phyloP scores from a whole-genome alignment of 2,888 invertebrate genomes.

The Drosophila lacicola region DNA sequence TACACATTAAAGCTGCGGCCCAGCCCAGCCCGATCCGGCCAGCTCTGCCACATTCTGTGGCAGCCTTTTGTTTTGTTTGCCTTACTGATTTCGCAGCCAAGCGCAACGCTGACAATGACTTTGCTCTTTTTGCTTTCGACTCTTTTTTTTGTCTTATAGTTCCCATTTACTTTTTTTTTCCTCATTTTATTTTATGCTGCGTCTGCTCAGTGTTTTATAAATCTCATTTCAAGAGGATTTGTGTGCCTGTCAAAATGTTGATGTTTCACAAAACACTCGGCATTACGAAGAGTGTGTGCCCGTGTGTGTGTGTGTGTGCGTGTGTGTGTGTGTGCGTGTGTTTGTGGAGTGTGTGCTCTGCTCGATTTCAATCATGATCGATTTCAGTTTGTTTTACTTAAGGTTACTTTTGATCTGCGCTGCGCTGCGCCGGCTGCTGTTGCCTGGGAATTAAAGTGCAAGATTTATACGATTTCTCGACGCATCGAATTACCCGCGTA shows the following conservation, averaged over 20 bases:
- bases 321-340: conserved; percentile 12
- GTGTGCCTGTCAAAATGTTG: conserved; percentile 82
- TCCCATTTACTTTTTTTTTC: conserved; percentile 12
- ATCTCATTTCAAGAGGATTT: conserved; percentile 80
- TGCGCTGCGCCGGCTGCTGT: conserved; percentile 16
- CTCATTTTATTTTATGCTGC: conserved; percentile 40
- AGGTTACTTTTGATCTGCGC: conserved; percentile 69
- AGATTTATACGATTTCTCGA: conserved; percentile 76
- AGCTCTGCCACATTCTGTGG: conserved; percentile 57
- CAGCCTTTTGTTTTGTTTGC: conserved; percentile 72
- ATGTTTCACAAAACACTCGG: conserved; percentile 80
- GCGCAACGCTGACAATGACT: conserved; percentile 82
- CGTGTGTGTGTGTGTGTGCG: conserved; percentile 5
- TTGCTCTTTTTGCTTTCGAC: conserved; percentile 66
- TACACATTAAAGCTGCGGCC: conserved; percentile 73
- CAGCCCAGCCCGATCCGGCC: conserved; percentile 5
- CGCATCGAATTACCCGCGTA: conserved; percentile 72
- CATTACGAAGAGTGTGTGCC: conserved; percentile 17
- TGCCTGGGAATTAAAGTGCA: conserved; percentile 72
- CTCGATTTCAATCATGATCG: conserved; percentile 81
- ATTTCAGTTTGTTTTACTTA: conserved; percentile 74
- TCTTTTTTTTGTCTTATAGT: conserved; percentile 24
- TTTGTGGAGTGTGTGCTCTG: conserved; percentile 41
- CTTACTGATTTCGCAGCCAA: conserved; percentile 78
- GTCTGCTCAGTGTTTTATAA: conserved; percentile 77